These are phyloP conservation scores for Temnothorax rugatulus DNA, from an alignment of 2,888 invertebrate species.

Conservation along the genomic window DNA sequence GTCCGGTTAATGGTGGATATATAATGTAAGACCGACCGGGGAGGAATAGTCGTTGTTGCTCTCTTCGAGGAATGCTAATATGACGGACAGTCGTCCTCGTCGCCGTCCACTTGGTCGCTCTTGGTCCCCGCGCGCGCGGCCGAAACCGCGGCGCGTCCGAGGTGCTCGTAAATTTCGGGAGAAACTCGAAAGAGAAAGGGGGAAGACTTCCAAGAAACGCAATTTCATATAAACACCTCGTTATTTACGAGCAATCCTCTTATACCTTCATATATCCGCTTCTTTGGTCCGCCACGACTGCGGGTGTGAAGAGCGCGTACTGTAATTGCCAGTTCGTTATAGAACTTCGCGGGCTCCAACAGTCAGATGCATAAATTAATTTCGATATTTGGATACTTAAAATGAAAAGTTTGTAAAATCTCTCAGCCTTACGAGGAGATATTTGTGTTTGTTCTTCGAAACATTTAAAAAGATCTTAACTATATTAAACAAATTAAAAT, in stretches of 20 bases:
- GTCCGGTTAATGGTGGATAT: conserved; percentile 67
- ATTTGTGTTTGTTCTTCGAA: background rate
- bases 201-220: conserved; percentile 78
- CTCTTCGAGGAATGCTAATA: conserved; percentile 73
- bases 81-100: conserved; percentile 59
- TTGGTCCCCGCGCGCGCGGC: conserved; percentile 46
- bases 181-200: conserved; percentile 69
- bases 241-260: conserved; percentile 78
- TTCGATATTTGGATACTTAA: background rate
- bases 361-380: background rate
- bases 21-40: conserved; percentile 64
- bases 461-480: background rate
- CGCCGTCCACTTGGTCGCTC: conserved; percentile 39
- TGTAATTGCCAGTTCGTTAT: conserved; percentile 25
- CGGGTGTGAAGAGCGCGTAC: background rate
- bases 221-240: conserved; percentile 81
- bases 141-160: conserved; percentile 63
- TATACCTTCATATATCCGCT: conserved; percentile 37
- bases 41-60: conserved; percentile 64
- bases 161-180: conserved; percentile 77
- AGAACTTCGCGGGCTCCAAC: background rate
- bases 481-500: background rate
- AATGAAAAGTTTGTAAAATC: background rate
- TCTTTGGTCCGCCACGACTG: conserved; percentile 1
- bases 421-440: background rate